Evolutionary conservation across 2,888 invertebrate species (phyloP).

Genomic region (Pheosia gnoma): DNA sequence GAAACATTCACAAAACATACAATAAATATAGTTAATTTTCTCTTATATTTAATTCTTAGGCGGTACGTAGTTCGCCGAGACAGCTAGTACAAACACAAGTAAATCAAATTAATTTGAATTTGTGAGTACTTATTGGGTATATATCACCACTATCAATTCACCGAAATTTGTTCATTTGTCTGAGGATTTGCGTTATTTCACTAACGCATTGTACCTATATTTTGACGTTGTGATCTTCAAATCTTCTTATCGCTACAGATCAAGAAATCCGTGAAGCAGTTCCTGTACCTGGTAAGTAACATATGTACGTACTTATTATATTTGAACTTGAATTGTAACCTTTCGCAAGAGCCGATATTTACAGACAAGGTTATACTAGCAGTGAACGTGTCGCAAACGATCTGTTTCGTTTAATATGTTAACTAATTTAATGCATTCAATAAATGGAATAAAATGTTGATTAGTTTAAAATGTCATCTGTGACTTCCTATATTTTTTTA

Average conservation of each 20-base stretch:
- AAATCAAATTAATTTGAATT: no score
- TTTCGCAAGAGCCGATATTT: slow-evolving; percentile 23
- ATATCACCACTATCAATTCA: no score
- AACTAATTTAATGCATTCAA: neutral
- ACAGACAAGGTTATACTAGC: slow-evolving; percentile 21
- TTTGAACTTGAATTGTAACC: slow-evolving; percentile 16
- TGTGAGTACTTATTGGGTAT: no score
- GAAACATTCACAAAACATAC: no score
- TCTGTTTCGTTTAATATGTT: neutral
- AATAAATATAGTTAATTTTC: no score
- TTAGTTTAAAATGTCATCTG: neutral
- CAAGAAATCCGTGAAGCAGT: neutral
- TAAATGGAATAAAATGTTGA: neutral
- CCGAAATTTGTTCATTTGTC: no score
- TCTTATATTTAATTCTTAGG: no score
- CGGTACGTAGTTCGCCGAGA: no score
- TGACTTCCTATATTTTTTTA: no score
- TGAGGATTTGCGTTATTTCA: no score
- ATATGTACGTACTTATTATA: slow-evolving; percentile 1
- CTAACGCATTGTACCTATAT: neutral
- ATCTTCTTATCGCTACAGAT: neutral
- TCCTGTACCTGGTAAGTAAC: neutral
- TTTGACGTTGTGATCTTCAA: slow-evolving; percentile 9
- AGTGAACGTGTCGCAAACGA: slow-evolving; percentile 8
- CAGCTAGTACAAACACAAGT: no score